phyloP scores from a whole-genome alignment of 2,888 invertebrate species.

The Ditula angustiorana region DNA sequence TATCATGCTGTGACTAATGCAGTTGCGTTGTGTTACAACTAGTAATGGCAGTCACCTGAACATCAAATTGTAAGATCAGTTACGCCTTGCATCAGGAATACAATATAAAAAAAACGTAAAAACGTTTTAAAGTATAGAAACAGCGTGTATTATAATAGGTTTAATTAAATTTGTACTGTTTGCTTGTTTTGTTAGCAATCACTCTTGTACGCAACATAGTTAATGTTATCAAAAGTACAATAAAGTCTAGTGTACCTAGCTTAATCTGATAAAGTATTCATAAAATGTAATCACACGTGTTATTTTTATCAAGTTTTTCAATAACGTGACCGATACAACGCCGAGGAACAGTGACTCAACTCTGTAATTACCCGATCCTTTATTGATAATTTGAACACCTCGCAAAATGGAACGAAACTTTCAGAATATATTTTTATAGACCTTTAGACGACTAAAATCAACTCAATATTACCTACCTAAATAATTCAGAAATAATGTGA shows the following conservation, averaged over 20 bases:
- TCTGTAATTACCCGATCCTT: background rate
- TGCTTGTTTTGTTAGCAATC: too few relatives aligned
- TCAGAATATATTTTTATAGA: too few relatives aligned
- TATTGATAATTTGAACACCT: background rate
- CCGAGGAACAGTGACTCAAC: slow-evolving; percentile 1
- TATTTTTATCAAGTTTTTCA: background rate
- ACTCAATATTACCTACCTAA: too few relatives aligned
- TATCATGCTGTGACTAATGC: slow-evolving; percentile 35
- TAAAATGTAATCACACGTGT: slow-evolving; percentile 6
- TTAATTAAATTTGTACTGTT: too few relatives aligned
- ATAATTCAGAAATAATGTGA: too few relatives aligned
- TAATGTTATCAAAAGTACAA: background rate
- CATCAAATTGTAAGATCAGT: background rate
- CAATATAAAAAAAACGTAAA: too few relatives aligned
- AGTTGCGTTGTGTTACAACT: slow-evolving; percentile 4
- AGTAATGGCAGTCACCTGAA: background rate
- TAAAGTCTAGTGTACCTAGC: slow-evolving; percentile 8
- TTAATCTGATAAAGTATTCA: slow-evolving; percentile 13
- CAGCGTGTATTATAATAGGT: too few relatives aligned
- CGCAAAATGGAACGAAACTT: too few relatives aligned
- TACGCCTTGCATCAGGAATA: background rate
- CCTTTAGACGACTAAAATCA: too few relatives aligned
- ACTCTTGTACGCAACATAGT: background rate
- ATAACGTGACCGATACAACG: slow-evolving; percentile 10
- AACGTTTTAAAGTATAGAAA: background rate